These are phyloP conservation scores for Tryphoninae sp. DNA, from an alignment of 2,888 invertebrate genomes.

Conservation along the genomic window DNA sequence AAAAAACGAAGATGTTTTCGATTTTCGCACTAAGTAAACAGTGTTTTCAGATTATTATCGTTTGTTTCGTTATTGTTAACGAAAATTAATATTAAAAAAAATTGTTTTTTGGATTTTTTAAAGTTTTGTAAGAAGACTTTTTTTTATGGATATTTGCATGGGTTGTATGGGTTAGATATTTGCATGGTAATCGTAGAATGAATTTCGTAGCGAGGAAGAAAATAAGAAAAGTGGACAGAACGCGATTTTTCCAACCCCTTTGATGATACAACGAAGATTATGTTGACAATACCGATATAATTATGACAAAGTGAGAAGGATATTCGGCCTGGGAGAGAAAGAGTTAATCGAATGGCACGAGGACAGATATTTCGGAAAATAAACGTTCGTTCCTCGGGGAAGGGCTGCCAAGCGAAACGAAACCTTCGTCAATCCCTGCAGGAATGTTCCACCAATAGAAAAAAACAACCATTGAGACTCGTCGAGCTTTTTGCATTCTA, in stretches of 20 bases:
- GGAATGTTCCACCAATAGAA: conserved; percentile 23
- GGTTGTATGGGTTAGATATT: not conserved
- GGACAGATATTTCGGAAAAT: conserved; percentile 29
- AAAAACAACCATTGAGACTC: conserved; percentile 36
- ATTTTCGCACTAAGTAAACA: too few relatives aligned
- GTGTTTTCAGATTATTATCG: too few relatives aligned
- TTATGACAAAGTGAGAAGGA: conserved; percentile 58
- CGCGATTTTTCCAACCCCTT: conserved; percentile 27
- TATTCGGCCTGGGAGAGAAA: conserved; percentile 40
- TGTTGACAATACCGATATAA: conserved; percentile 60
- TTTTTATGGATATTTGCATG: not conserved
- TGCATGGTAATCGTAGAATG: not conserved
- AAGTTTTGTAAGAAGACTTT: not conserved
- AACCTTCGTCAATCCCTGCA: conserved; percentile 42
- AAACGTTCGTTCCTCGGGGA: conserved; percentile 37
- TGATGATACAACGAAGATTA: conserved; percentile 49
- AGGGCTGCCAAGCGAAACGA: conserved; percentile 25
- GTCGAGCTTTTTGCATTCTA: conserved; percentile 10
- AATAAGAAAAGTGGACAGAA: conserved; percentile 6
- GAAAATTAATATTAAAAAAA: too few relatives aligned
- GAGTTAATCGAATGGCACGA: conserved; percentile 45
- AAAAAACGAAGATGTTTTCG: too few relatives aligned
- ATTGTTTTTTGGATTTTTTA: not conserved
- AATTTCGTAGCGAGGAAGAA: conserved; percentile 3
- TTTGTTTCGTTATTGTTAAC: too few relatives aligned